Evolutionary conservation across 2,797 vertebrate species (phyloP).

Genomic region (Lates japonicus): DNA sequence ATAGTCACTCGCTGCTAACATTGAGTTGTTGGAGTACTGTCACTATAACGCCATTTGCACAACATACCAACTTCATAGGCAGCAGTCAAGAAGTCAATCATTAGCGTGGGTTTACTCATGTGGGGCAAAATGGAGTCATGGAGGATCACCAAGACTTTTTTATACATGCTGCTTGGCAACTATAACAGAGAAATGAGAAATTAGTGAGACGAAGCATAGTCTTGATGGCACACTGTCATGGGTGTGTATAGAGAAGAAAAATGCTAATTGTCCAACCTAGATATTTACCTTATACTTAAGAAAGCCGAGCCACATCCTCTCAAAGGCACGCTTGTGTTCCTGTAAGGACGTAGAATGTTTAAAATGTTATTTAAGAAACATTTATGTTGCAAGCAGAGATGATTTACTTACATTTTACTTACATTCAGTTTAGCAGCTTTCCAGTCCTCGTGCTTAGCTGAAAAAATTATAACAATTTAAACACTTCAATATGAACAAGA

Average conservation of each 20-base stretch:
- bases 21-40: not conserved
- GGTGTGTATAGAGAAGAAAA: not conserved
- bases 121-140: conserved; percentile 94
- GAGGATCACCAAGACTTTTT: conserved; percentile 93
- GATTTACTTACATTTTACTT: conserved; percentile 49
- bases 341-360: conserved; percentile 68
- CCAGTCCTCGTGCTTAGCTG: conserved; percentile 89
- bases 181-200: conserved; percentile 62
- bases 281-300: conserved; percentile 91
- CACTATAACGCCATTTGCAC: not conserved
- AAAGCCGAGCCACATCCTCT: conserved; percentile 94
- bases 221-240: not conserved
- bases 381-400: not conserved
- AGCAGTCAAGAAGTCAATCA: conserved; percentile 96
- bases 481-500: not conserved
- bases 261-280: not conserved
- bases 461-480: not conserved
- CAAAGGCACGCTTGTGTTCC: conserved; percentile 93
- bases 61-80: conserved; percentile 94
- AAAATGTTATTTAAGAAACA: not conserved
- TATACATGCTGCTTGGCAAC: conserved; percentile 93
- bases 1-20: not conserved
- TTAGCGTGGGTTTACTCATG: conserved; percentile 93
- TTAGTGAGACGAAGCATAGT: not conserved
- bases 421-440: conserved; percentile 92